A percentile compares a stretch with the other conserved stretches of the same genome.
phyloP scores from a whole-genome alignment of 1,140 invertebrate species.

The Ruditapes philippinarum region DNA sequence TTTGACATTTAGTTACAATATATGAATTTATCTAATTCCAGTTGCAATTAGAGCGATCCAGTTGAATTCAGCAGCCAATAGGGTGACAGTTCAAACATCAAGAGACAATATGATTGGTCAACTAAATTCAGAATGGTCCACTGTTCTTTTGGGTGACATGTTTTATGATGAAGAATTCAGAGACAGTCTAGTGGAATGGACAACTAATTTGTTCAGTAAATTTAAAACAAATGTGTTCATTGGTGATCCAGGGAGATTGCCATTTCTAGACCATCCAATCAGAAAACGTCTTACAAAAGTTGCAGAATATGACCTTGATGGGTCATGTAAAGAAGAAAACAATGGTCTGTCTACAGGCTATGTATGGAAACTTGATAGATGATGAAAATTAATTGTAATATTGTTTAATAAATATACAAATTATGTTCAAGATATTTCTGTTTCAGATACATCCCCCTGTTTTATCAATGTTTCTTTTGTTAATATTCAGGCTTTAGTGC shows the following conservation, averaged over 20 bases:
- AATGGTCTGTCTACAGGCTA: conserved; percentile 69
- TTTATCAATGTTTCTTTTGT: no score
- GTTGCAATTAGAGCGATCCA: conserved; percentile 55
- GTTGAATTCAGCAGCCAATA: conserved; percentile 64
- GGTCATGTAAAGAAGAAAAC: conserved; percentile 68
- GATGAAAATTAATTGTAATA: background rate
- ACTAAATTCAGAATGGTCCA: conserved; percentile 36
- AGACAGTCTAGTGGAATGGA: conserved; percentile 37
- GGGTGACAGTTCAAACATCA: conserved; percentile 39
- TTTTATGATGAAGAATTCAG: conserved; percentile 67
- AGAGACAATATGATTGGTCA: conserved; percentile 60
- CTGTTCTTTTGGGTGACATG: conserved; percentile 73
- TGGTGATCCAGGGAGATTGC: conserved; percentile 72
- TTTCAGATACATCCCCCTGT: no score
- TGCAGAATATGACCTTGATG: conserved; percentile 65
- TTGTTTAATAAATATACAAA: no score
- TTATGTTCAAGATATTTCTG: no score
- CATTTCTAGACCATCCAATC: conserved; percentile 68
- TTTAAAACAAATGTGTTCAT: conserved; percentile 63
- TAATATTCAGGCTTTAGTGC: no score
- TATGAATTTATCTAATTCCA: no score
- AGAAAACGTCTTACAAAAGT: conserved; percentile 62
- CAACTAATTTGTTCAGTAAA: background rate
- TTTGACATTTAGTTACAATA: no score
- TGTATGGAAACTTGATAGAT: conserved; percentile 65